phyloP scores from a whole-genome alignment of 2,113 vertebrate species.

The Myocastor coypus region DNA sequence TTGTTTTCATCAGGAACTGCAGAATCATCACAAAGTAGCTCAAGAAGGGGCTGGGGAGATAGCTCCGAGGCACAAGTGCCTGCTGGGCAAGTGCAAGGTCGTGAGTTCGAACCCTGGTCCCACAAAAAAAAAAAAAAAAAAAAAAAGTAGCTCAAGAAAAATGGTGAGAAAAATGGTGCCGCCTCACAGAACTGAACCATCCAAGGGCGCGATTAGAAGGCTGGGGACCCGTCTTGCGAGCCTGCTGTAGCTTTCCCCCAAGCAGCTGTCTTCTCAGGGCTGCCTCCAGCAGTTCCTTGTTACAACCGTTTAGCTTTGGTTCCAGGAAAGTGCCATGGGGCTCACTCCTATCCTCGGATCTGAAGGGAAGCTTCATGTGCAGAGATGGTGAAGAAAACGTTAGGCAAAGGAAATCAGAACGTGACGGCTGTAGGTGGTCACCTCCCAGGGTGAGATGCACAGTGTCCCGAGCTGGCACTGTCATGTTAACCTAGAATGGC shows the following conservation, averaged over 20 bases:
- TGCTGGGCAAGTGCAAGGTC: too few relatives aligned
- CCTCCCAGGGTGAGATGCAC: background rate
- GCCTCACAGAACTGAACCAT: background rate
- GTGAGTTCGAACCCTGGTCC: too few relatives aligned
- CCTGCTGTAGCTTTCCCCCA: background rate
- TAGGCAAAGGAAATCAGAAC: background rate
- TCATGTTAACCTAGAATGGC: background rate
- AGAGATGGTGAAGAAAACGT: background rate
- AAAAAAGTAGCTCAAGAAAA: too few relatives aligned
- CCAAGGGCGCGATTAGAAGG: background rate
- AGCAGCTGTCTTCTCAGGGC: too few relatives aligned
- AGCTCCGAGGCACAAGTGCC: too few relatives aligned
- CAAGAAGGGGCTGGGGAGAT: too few relatives aligned
- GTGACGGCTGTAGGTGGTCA: background rate
- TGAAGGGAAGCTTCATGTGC: background rate
- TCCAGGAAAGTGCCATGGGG: background rate
- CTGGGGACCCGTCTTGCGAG: accelerated
- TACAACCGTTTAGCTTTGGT: background rate
- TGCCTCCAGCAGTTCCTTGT: background rate
- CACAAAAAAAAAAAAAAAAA: too few relatives aligned
- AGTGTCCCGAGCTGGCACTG: background rate
- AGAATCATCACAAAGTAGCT: background rate
- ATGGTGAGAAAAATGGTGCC: too few relatives aligned
- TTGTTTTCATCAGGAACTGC: background rate
- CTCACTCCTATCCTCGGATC: background rate